These are phyloP conservation scores for Todiramphus chloris DNA, from an alignment of 2,113 vertebrate species.

Conservation along the genomic window DNA sequence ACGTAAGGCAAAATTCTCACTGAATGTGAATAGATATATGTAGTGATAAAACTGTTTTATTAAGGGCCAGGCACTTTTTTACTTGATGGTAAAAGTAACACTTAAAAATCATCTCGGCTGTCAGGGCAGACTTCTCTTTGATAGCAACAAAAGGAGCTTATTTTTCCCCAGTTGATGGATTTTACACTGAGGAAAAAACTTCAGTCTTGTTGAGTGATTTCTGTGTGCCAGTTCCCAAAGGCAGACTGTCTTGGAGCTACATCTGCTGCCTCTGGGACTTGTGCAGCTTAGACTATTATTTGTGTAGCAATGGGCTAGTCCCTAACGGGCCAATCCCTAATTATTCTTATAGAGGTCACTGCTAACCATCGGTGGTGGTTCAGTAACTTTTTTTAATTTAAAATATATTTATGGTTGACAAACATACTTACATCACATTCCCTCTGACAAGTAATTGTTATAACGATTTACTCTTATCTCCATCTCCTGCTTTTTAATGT, in stretches of 20 bases:
- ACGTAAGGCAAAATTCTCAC: conserved; percentile 1
- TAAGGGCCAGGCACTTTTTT: background rate
- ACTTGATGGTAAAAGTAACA: background rate
- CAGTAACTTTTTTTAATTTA: background rate
- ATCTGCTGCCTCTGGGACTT: background rate
- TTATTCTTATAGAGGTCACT: background rate
- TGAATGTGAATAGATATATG: background rate
- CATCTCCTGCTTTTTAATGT: background rate
- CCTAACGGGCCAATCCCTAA: background rate
- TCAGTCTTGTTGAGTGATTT: background rate
- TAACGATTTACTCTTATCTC: background rate
- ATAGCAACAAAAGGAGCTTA: background rate
- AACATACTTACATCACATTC: background rate
- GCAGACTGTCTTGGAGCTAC: background rate
- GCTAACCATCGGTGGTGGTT: background rate
- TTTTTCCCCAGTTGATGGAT: background rate
- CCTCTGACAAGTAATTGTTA: background rate
- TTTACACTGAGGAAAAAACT: background rate
- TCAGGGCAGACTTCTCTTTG: background rate
- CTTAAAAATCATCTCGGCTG: background rate
- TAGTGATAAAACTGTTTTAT: background rate
- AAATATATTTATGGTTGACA: background rate
- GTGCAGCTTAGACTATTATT: background rate
- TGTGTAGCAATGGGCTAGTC: background rate
- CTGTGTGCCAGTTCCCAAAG: background rate